Evolutionary conservation across 2,888 invertebrate species (phyloP).

Genomic region (Halictus ligatus): DNA sequence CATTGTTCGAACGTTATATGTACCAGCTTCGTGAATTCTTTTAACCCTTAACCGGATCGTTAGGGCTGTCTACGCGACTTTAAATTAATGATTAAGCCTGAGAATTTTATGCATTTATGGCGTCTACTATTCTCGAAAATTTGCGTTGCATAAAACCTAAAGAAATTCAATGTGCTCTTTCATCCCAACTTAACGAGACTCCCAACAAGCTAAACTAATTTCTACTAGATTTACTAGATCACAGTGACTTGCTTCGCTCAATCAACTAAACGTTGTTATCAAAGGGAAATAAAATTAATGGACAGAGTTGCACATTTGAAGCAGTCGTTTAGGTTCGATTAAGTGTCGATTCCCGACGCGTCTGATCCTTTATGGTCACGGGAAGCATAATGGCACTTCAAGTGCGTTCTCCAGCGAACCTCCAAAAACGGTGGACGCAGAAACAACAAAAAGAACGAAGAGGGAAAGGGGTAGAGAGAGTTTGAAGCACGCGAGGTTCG

Average conservation of each 20-base stretch:
- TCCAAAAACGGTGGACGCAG: not conserved
- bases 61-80: no score
- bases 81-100: no score
- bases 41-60: no score
- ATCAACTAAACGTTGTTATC: not conserved
- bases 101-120: no score
- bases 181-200: no score
- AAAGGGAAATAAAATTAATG: not conserved
- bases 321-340: not conserved
- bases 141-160: no score
- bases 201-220: not conserved
- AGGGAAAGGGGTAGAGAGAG: not conserved
- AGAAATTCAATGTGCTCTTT: no score
- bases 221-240: not conserved
- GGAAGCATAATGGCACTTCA: not conserved
- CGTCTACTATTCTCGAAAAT: no score
- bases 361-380: not conserved
- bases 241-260: not conserved
- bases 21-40: no score
- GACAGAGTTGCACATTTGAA: not conserved
- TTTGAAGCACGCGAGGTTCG: slow-evolving; percentile 21
- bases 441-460: not conserved
- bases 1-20: no score
- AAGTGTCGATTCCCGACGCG: not conserved
- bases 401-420: not conserved